These are phyloP conservation scores for Grapholita molesta DNA, from an alignment of 1,140 invertebrate genomes.

Conservation along the genomic window DNA sequence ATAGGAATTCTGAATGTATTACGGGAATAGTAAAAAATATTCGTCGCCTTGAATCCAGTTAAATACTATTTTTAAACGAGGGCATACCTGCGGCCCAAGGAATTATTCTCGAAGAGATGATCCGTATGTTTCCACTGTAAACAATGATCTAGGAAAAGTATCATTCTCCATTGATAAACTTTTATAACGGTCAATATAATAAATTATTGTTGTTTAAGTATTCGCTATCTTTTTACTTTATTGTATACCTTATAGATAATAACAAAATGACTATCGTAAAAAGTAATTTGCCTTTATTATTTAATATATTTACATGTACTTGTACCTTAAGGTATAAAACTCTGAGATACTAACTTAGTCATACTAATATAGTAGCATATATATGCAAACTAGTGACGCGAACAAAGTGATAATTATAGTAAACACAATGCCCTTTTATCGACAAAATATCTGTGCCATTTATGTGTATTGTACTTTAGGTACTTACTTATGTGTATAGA, in stretches of 20 bases:
- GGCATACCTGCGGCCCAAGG: background rate
- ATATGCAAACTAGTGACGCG: background rate
- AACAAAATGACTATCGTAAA: background rate
- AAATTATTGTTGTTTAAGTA: background rate
- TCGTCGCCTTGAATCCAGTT: background rate
- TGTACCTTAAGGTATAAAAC: background rate
- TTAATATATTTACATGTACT: background rate
- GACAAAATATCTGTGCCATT: background rate
- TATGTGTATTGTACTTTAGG: too few species aligned
- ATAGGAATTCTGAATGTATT: background rate
- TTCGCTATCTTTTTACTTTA: constrained; percentile 2
- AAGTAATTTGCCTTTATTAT: too few species aligned
- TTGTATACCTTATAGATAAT: background rate
- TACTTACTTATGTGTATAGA: too few species aligned
- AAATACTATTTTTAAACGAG: background rate
- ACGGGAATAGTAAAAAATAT: background rate
- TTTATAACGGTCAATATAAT: background rate
- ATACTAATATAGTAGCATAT: too few species aligned
- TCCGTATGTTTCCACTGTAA: background rate
- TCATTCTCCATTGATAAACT: background rate
- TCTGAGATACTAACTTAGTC: too few species aligned
- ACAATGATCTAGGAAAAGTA: background rate
- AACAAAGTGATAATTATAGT: background rate
- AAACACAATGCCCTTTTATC: background rate
- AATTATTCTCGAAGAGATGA: background rate